Evolutionary conservation across 37 sponge, comb jelly and placozoan species (phyloP).

Genomic region (Spongilla lacustris): DNA sequence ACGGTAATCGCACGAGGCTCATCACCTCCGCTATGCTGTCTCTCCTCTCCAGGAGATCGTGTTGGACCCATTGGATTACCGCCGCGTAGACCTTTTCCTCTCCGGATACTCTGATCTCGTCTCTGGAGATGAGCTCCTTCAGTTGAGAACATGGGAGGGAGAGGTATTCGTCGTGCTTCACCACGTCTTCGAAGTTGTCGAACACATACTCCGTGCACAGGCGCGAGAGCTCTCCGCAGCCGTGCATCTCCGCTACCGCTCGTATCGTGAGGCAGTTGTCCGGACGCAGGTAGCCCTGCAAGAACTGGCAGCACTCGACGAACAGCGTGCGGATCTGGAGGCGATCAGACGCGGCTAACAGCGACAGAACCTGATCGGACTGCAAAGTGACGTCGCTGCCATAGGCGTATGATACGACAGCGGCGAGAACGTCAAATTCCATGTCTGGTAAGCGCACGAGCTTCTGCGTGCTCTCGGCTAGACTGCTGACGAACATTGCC

Average conservation of each 20-base stretch:
- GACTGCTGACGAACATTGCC: conserved; percentile 49
- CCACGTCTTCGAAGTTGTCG: conserved; percentile 38
- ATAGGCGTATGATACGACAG: conserved; percentile 48
- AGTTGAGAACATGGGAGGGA: conserved; percentile 42
- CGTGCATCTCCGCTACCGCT: conserved; percentile 44
- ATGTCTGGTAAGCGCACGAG: conserved; percentile 31
- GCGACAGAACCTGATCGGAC: conserved; percentile 9
- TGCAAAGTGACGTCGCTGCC: background rate
- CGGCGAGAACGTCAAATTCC: conserved; percentile 23
- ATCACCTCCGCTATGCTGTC: conserved; percentile 23
- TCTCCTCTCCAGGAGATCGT: conserved; percentile 35
- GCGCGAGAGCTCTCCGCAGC: background rate
- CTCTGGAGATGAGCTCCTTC: conserved; percentile 46
- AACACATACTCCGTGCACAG: conserved; percentile 32
- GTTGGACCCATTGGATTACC: conserved; percentile 59
- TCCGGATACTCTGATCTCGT: conserved; percentile 44
- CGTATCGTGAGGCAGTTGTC: conserved; percentile 41
- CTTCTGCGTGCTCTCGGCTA: conserved; percentile 34
- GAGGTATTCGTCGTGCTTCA: conserved; percentile 40
- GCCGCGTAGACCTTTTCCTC: conserved; percentile 70
- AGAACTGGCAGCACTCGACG: conserved; percentile 29
- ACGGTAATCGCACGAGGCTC: conserved; percentile 64
- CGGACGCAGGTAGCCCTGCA: conserved; percentile 16
- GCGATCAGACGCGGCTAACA: conserved; percentile 42
- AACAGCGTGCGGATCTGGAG: conserved; percentile 38